These are phyloP conservation scores for Chroicocephalus ridibundus DNA, from an alignment of 2,113 vertebrate genomes.

Conservation along the genomic window DNA sequence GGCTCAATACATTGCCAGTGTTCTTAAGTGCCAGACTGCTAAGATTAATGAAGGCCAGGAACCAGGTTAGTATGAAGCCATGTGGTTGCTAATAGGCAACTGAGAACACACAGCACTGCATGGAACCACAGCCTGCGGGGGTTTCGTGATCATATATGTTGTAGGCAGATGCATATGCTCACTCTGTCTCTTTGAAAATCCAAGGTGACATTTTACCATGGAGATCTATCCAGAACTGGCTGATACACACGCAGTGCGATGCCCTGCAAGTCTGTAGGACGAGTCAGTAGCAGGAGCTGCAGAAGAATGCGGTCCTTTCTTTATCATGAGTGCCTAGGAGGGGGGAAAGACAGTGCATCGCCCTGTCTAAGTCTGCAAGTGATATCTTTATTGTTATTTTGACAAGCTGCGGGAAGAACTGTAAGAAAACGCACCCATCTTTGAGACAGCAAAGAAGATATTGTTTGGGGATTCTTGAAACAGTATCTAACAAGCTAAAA, in stretches of 20 bases:
- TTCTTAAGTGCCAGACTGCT: conserved; percentile 74
- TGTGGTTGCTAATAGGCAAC: not conserved
- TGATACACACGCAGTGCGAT: not conserved
- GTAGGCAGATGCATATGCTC: not conserved
- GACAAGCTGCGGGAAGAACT: not conserved
- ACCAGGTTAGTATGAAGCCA: conserved; percentile 73
- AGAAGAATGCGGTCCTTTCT: not conserved
- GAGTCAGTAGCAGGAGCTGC: not conserved
- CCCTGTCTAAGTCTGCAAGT: not conserved
- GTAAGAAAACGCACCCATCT: not conserved
- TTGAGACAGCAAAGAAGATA: not conserved
- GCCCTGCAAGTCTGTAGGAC: not conserved
- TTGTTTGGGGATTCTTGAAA: not conserved
- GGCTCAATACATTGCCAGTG: conserved; percentile 75
- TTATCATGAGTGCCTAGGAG: not conserved
- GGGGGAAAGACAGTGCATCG: not conserved
- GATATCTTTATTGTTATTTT: not conserved
- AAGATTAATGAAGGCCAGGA: conserved; percentile 81
- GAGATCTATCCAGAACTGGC: not conserved
- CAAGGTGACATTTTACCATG: not conserved
- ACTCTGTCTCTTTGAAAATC: not conserved
- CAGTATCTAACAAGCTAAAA: not conserved
- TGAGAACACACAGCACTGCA: not conserved
- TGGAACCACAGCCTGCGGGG: not conserved
- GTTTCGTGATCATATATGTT: not conserved